Base-by-base conservation (phyloP, 2,113 vertebrate species). In the Sula dactylatra region DNA sequence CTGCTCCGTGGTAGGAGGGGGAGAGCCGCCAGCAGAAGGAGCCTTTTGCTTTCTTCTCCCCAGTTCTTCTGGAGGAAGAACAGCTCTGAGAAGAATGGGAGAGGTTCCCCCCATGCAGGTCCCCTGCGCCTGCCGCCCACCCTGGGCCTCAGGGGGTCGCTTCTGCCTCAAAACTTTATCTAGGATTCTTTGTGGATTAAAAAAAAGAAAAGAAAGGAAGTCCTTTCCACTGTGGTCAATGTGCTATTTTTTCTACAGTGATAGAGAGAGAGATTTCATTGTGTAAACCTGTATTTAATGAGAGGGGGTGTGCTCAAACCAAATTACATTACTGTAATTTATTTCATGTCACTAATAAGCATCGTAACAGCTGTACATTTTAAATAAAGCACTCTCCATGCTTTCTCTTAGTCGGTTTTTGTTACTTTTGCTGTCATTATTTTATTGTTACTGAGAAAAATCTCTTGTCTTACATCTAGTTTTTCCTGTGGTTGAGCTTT, bases 111-210 rank as follows among this genome's bases (percentile, higher is more conserved):
- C 1, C 18, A 31, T 11, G 8, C 26, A 82, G 38, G 5, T 80
- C 7, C 6, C 10, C 6, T 16, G 20, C 47, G 25, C 31, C 27
- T 1, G 1, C 16, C 4, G 1, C 11, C 7, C 7, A n/a, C 25
- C 13, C 9, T 26, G 42, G 34, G 19, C 6, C 49, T 38, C 16
- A 50, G 17, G 34, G 44, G n/a, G 4, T 42, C 8, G 14, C 17
- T 83, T 77, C 40, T 71, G 13, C 32, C 44, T 93, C 67, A 44
- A 50, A 62, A 65, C 8, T 38, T 92, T 5, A 36, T 29, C 22
- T 47, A 34, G 24, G 7, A 72, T 67, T 40, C 25, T 40, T 71
- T 4, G 6, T 2, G 5, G 25, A 42, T 34, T 11, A 6, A 50
- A 27, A 20, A 44, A 73, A 77, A 66, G 17, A 58, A 55, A 20